Evolutionary conservation across 1,140 invertebrate species (phyloP), one percentile per base, ranked within the genome.

Genomic region (Zaprionus capensis): DNA sequence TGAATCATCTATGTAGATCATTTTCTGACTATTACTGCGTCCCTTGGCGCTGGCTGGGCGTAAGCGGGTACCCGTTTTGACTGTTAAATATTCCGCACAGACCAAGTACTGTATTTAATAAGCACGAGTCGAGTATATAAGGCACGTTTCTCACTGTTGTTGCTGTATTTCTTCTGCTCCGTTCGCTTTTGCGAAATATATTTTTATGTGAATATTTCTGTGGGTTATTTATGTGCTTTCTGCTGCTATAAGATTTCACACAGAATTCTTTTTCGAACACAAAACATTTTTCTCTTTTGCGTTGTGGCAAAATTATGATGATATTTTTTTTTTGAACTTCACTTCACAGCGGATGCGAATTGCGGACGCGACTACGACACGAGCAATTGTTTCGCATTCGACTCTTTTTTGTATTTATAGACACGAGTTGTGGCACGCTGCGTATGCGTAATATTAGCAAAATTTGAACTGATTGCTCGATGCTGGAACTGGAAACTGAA

Each of bases 1-100:
- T 80, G 95, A 95, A 92, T 97, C 97, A 93, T 97, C 97, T 58
- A 97, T 96, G 91, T 96, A 96, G 93, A 97, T 97, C 96, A 97
- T 97, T 44, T 86, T 91, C 66, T 51, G 3, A 24, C 77, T 75
- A 26, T 79, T 61, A 15, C 38, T 74, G 72, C 74, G 77, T 81
- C 65, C 67, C 67, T 83, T 88, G 78, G 66, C 78, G 46, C 76
- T 78, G 58, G 73, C 53, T 72, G 85, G 67, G 63, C 91, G 78
- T 72, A 92, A 65, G 56, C 91, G 86, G 70, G 88, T 91, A 71
- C 91, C 91, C 91, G 91, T 92, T 69, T 66, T 91, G 82, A 78
- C 34, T 38, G 74, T 55, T 67, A 24, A 22, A 67, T 15, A 68
- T 65, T 28, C 24, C 31, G 28, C 63, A 49, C 71, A 34, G 66